Conservation (phyloP, 2,888 invertebrate genomes). For the Liopterus haemorrhoidalis region DNA sequence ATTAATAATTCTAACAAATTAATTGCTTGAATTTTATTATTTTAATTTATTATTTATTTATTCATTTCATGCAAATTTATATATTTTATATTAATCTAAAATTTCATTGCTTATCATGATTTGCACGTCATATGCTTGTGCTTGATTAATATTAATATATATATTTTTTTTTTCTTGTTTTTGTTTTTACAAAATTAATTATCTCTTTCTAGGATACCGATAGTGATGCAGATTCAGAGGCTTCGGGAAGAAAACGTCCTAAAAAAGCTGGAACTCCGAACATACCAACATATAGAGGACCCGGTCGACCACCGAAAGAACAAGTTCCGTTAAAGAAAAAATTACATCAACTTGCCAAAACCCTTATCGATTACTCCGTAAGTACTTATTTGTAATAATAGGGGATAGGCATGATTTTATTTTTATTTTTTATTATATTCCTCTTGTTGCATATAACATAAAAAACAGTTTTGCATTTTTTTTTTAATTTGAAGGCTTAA, state of each 20-base stretch:
- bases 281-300: slow-evolving; percentile 29
- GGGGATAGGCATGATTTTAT: not conserved
- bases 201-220: slow-evolving; percentile 46
- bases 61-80: too few relatives aligned
- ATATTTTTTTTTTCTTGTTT: too few relatives aligned
- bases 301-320: slow-evolving; percentile 44
- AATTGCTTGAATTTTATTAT: too few relatives aligned
- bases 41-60: too few relatives aligned
- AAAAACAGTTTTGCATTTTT: not conserved
- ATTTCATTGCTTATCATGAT: too few relatives aligned
- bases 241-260: slow-evolving; percentile 38
- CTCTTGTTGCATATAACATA: not conserved
- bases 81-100: too few relatives aligned
- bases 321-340: slow-evolving; percentile 66
- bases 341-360: slow-evolving; percentile 73
- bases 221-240: slow-evolving; percentile 47
- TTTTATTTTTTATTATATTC: not conserved
- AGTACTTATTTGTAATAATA: slow-evolving; percentile 35
- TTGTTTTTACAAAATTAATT: slow-evolving; percentile 6
- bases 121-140: too few relatives aligned
- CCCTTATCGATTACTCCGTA: slow-evolving; percentile 61
- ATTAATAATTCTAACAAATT: too few relatives aligned
- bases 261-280: slow-evolving; percentile 38
- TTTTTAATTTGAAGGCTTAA: too few relatives aligned
- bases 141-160: too few relatives aligned